These are phyloP conservation scores for Ditula angustiorana DNA, from an alignment of 2,888 invertebrate species.

Conservation along the genomic window DNA sequence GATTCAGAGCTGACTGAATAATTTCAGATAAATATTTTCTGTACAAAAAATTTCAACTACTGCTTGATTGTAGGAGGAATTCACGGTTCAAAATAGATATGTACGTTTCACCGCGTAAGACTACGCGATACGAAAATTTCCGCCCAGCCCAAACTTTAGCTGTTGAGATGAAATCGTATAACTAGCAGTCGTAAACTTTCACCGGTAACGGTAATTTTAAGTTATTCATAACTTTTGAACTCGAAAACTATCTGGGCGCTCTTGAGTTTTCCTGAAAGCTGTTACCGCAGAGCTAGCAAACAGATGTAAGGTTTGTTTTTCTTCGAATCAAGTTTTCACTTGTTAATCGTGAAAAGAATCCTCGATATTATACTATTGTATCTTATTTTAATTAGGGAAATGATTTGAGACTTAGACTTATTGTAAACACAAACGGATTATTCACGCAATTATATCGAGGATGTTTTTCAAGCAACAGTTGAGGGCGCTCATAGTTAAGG, in stretches of 20 bases:
- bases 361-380: too few species aligned
- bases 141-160: constrained; percentile 16
- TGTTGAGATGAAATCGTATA: constrained; percentile 32
- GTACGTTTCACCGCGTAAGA: neutral
- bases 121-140: neutral
- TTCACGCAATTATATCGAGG: too few species aligned
- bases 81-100: neutral
- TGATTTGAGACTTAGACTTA: too few species aligned
- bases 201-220: constrained; percentile 38
- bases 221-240: constrained; percentile 39
- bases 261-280: constrained; percentile 27
- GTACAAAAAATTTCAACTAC: too few species aligned
- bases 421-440: too few species aligned
- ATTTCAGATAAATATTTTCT: too few species aligned
- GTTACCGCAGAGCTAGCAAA: constrained; percentile 19
- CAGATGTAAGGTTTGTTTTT: constrained; percentile 16
- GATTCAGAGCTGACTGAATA: too few species aligned
- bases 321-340: neutral
- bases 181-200: constrained; percentile 29
- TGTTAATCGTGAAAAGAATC: too few species aligned
- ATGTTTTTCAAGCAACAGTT: too few species aligned
- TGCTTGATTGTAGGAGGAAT: neutral
- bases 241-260: constrained; percentile 33
- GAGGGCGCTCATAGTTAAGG: too few species aligned
- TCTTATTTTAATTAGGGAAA: too few species aligned